Conservation (phyloP, 2,888 invertebrate genomes). For the Rhabditoides inermis region DNA sequence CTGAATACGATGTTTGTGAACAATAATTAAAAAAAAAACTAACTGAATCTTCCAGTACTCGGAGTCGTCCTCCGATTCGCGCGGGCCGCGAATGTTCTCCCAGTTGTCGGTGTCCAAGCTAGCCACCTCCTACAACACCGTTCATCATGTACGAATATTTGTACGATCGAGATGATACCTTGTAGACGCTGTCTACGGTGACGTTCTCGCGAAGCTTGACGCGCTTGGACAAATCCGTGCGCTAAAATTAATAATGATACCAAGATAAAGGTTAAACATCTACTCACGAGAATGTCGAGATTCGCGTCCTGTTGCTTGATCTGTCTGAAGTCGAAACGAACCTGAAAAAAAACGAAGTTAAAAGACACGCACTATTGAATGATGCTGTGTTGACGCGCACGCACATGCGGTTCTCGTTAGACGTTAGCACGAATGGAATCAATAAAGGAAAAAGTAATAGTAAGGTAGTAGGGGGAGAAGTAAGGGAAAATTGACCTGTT, state of each 20-base stretch:
- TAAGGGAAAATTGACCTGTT: conserved; percentile 7
- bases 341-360: conserved; percentile 15
- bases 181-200: conserved; percentile 37
- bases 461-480: not conserved
- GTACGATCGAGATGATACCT: conserved; percentile 14
- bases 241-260: conserved; percentile 14
- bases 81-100: conserved; percentile 49
- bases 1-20: conserved; percentile 5
- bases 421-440: too few relatives aligned
- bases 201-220: conserved; percentile 32
- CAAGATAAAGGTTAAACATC: not conserved
- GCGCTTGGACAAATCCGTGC: conserved; percentile 22
- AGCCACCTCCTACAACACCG: conserved; percentile 31
- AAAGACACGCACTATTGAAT: too few relatives aligned
- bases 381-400: too few relatives aligned
- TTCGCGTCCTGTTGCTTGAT: conserved; percentile 34
- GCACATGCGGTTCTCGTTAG: too few relatives aligned
- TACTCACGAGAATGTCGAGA: conserved; percentile 27
- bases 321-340: conserved; percentile 41
- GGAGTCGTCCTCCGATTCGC: conserved; percentile 41
- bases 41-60: conserved; percentile 33
- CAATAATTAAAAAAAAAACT: conserved; percentile 5
- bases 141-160: not conserved
- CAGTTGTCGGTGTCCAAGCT: conserved; percentile 44
- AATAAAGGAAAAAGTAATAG: too few relatives aligned